A percentile compares a stretch with the other conserved stretches of the same genome.
phyloP scores from a whole-genome alignment of 1,140 invertebrate genomes.

The Cyclargus thomasi region DNA sequence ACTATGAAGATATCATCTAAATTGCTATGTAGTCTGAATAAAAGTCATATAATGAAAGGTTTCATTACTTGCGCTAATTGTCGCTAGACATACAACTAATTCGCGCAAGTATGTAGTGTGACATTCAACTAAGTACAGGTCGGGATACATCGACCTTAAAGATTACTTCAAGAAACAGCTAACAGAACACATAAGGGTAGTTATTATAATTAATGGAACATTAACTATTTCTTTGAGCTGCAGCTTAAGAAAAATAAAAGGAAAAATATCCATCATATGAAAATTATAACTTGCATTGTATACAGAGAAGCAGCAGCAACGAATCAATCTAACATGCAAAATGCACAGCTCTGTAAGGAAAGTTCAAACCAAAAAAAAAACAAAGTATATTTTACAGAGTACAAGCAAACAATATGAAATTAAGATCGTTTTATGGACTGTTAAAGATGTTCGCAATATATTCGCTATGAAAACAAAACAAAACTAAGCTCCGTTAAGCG shows the following conservation, averaged over 20 bases:
- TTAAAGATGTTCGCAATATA: constrained; percentile 39
- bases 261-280: background rate
- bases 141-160: background rate
- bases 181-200: background rate
- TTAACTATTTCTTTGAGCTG: background rate
- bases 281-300: background rate
- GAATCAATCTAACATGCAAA: constrained; percentile 1
- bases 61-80: too few species aligned
- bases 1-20: too few species aligned
- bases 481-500: constrained; percentile 49
- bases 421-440: background rate
- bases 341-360: background rate
- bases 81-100: too few species aligned
- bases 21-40: too few species aligned
- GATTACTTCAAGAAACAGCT: background rate
- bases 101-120: background rate
- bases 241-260: background rate
- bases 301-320: background rate
- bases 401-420: background rate
- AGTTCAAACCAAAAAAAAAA: background rate
- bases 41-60: too few species aligned
- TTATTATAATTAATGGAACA: background rate
- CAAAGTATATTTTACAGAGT: background rate
- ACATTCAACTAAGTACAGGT: background rate
- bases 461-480: constrained; percentile 34